phyloP scores from a whole-genome alignment of 2,797 vertebrate genomes.

The Sardinella longiceps region DNA sequence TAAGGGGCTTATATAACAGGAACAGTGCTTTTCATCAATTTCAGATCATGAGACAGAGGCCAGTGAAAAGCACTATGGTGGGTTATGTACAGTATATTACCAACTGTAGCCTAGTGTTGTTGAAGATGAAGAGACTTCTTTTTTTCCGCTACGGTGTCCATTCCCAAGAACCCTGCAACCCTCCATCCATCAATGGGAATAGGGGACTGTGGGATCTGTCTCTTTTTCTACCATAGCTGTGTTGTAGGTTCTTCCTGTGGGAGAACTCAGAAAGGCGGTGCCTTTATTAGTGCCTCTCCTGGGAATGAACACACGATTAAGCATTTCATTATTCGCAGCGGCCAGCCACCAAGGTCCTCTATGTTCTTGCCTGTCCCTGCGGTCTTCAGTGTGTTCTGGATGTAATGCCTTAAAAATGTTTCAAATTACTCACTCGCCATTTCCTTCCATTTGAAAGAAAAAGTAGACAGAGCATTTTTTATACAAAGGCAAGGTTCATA shows the following conservation, averaged over 20 bases:
- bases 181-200: constrained; percentile 1
- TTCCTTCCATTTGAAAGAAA: too few relatives aligned
- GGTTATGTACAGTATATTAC: not conserved
- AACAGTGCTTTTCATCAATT: too few relatives aligned
- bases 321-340: constrained; percentile 7
- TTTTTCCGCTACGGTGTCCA: not conserved
- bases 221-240: not conserved
- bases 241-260: not conserved
- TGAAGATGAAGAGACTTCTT: not conserved
- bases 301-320: not conserved
- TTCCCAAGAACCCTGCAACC: not conserved
- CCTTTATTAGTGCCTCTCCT: not conserved
- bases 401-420: not conserved
- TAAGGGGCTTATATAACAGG: too few relatives aligned
- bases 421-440: too few relatives aligned
- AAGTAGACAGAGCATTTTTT: too few relatives aligned
- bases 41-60: not conserved
- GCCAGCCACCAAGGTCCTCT: not conserved
- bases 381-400: not conserved
- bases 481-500: too few relatives aligned
- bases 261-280: not conserved
- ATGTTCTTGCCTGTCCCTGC: not conserved
- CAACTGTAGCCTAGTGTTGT: not conserved
- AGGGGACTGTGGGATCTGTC: not conserved
- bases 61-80: not conserved